Percentiles rank a stretch among this genome's conserved stretches.
phyloP scores from a whole-genome alignment of 2,113 vertebrate species.

The Phasianus colchicus region DNA sequence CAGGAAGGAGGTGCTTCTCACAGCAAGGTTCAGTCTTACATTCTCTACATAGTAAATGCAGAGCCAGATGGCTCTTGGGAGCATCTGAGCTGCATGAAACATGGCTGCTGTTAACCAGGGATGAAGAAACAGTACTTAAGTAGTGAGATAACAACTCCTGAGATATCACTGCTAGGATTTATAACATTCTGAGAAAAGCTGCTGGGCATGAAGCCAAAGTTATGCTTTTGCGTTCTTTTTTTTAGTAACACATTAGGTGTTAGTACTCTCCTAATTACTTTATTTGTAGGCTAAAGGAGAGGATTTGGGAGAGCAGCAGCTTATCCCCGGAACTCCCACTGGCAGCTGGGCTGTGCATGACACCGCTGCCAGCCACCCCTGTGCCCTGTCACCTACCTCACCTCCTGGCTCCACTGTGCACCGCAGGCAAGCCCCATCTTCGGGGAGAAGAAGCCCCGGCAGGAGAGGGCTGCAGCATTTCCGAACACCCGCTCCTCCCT shows the following conservation, averaged over 20 bases:
- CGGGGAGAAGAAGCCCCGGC: background rate
- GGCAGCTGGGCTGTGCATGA: accelerated
- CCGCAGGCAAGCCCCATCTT: accelerated
- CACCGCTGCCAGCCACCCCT: background rate
- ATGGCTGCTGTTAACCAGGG: accelerated
- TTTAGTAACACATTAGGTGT: accelerated
- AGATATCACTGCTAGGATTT: accelerated
- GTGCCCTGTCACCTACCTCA: background rate
- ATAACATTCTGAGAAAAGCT: accelerated
- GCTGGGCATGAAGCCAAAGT: accelerated
- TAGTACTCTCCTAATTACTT: accelerated
- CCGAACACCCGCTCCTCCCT: background rate
- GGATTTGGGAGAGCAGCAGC: accelerated
- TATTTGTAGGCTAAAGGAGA: background rate
- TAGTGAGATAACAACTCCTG: background rate
- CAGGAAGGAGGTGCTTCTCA: accelerated
- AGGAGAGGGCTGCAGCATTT: background rate
- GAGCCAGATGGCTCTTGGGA: background rate
- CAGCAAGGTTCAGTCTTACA: accelerated
- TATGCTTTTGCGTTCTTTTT: accelerated
- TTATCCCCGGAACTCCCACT: background rate
- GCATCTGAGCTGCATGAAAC: background rate
- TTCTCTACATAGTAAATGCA: accelerated
- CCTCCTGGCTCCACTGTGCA: accelerated
- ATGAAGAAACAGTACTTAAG: background rate